Conservation (phyloP, 2,113 vertebrate species). For the Callaeas wilsoni region DNA sequence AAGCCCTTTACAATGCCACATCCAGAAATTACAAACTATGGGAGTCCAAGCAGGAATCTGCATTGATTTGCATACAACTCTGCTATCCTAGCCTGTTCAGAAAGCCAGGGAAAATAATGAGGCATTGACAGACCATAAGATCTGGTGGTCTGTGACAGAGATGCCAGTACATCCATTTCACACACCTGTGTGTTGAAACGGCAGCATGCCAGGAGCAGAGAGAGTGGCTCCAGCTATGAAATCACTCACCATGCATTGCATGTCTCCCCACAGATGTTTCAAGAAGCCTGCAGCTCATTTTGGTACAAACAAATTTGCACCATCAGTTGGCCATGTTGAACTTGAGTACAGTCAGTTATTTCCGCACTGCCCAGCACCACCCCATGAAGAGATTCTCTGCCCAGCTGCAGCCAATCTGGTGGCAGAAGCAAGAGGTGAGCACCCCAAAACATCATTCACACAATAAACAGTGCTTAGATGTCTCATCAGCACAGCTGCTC, state of each 20-base stretch:
- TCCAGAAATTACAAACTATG: neutral
- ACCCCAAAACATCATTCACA: neutral
- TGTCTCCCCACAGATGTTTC: neutral
- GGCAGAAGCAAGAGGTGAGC: neutral
- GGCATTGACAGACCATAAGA: neutral
- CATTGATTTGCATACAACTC: neutral
- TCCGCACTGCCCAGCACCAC: accelerated
- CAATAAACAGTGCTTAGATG: neutral
- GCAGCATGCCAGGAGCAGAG: neutral
- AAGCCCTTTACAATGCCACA: neutral
- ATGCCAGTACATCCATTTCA: neutral
- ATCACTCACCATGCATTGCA: neutral
- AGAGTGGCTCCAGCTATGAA: neutral
- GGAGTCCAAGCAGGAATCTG: neutral
- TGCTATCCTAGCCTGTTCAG: neutral
- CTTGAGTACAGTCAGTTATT: neutral
- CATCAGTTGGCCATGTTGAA: neutral
- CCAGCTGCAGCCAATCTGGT: neutral
- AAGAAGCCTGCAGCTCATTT: neutral
- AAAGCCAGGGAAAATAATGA: neutral
- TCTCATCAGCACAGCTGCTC: accelerated
- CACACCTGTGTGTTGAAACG: neutral
- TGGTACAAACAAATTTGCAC: neutral
- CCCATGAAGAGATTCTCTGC: accelerated
- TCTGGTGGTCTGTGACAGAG: neutral